Evolutionary conservation across 1,140 invertebrate genomes (phyloP).

Genomic region (Drosophila bifasciata): DNA sequence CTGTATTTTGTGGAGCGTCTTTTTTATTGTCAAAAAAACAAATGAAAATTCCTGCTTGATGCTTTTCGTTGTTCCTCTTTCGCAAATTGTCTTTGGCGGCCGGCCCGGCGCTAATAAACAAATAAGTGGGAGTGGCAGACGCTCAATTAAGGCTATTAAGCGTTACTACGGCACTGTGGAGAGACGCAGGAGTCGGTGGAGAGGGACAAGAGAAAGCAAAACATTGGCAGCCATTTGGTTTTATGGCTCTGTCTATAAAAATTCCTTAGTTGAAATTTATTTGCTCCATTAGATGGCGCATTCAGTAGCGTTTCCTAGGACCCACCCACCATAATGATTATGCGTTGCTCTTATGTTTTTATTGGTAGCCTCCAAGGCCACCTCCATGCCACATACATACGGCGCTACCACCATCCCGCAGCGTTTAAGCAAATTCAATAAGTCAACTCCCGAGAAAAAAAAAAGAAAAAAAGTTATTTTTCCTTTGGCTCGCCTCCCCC

Average conservation of each 20-base stretch:
- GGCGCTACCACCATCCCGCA: background rate
- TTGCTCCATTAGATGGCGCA: conserved; percentile 78
- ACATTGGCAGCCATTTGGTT: conserved; percentile 79
- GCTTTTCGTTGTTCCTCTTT: conserved; percentile 24
- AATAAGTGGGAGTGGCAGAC: conserved; percentile 79
- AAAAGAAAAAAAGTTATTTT: background rate
- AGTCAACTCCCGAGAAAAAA: conserved; percentile 55
- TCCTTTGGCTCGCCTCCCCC: background rate
- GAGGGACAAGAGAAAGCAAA: conserved; percentile 20
- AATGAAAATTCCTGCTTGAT: conserved; percentile 77
- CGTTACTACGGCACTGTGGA: conserved; percentile 57
- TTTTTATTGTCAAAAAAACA: conserved; percentile 71
- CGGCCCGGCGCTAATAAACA: conserved; percentile 73
- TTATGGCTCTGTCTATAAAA: conserved; percentile 80
- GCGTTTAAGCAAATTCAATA: conserved; percentile 70
- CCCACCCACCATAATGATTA: conserved; percentile 51
- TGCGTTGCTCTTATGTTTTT: conserved; percentile 65
- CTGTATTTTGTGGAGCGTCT: conserved; percentile 14
- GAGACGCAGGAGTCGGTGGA: background rate
- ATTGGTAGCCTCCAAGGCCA: conserved; percentile 20
- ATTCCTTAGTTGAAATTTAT: conserved; percentile 83
- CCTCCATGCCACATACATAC: background rate
- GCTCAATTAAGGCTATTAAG: conserved; percentile 82
- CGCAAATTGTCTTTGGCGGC: conserved; percentile 41
- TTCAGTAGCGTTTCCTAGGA: conserved; percentile 62